Evolutionary conservation across 2,797 vertebrate species (phyloP).

Genomic region (Neosalanx taihuensis): DNA sequence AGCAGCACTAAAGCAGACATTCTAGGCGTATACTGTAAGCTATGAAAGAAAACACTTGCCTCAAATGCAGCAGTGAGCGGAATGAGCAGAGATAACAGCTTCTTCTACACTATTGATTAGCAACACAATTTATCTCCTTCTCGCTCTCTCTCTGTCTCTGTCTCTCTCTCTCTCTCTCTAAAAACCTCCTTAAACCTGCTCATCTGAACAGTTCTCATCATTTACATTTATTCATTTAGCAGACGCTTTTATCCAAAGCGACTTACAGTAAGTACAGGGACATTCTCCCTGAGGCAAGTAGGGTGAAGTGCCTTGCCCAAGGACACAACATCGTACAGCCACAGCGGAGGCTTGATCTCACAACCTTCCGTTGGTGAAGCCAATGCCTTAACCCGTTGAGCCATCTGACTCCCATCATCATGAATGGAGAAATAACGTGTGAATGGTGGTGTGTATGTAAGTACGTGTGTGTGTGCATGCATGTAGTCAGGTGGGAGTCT

Average conservation of each 20-base stretch:
- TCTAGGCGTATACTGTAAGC: slow-evolving; percentile 20
- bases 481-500: background rate
- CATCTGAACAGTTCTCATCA: too few species aligned
- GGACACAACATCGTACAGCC: too few species aligned
- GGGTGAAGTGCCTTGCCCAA: too few species aligned
- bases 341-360: too few species aligned
- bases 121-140: background rate
- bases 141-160: background rate
- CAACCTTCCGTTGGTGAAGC: too few species aligned
- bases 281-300: too few species aligned
- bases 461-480: background rate
- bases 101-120: slow-evolving; percentile 33
- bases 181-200: too few species aligned
- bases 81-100: slow-evolving; percentile 32
- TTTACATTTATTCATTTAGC: too few species aligned
- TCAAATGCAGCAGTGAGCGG: slow-evolving; percentile 29
- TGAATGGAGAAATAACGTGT: background rate
- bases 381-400: too few species aligned
- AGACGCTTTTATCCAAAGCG: too few species aligned
- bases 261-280: too few species aligned
- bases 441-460: background rate
- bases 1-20: slow-evolving; percentile 24
- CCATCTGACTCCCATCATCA: background rate
- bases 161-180: background rate
- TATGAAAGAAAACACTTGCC: slow-evolving; percentile 34